A percentile compares a stretch with the other conserved stretches of the same genome.
phyloP scores from a whole-genome alignment of 2,797 vertebrate genomes.

The Poeciliopsis paucimaculata region DNA sequence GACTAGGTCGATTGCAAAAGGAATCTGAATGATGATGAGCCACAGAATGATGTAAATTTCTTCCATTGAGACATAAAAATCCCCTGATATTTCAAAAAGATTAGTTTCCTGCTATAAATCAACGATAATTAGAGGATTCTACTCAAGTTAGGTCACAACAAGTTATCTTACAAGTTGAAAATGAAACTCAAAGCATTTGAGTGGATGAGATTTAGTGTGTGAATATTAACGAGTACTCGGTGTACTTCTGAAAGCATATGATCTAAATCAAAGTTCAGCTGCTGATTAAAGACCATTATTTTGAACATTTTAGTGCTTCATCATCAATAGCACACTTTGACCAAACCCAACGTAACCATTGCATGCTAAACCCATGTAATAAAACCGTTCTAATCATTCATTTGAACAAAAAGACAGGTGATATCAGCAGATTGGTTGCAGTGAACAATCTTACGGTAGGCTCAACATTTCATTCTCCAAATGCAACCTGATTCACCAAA shows the following conservation, averaged over 20 bases:
- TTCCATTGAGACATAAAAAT: background rate
- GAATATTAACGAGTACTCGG: slow-evolving; percentile 37
- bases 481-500: background rate
- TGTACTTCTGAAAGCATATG: slow-evolving; percentile 24
- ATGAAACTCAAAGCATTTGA: slow-evolving; percentile 37
- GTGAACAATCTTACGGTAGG: background rate
- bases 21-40: background rate
- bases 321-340: slow-evolving; percentile 2
- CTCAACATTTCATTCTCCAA: background rate
- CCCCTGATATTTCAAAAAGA: background rate
- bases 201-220: slow-evolving; percentile 40
- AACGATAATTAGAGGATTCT: background rate
- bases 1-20: background rate
- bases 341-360: background rate
- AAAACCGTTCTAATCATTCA: background rate
- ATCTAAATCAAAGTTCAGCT: slow-evolving; percentile 28
- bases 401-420: background rate
- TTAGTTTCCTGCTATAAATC: background rate
- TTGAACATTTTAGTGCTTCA: background rate
- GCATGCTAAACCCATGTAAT: background rate
- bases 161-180: slow-evolving; percentile 26
- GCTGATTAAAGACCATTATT: background rate
- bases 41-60: background rate
- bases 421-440: background rate
- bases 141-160: slow-evolving; percentile 6